phyloP scores from a whole-genome alignment of 2,113 vertebrate species.

The Tragelaphus buxtoni region DNA sequence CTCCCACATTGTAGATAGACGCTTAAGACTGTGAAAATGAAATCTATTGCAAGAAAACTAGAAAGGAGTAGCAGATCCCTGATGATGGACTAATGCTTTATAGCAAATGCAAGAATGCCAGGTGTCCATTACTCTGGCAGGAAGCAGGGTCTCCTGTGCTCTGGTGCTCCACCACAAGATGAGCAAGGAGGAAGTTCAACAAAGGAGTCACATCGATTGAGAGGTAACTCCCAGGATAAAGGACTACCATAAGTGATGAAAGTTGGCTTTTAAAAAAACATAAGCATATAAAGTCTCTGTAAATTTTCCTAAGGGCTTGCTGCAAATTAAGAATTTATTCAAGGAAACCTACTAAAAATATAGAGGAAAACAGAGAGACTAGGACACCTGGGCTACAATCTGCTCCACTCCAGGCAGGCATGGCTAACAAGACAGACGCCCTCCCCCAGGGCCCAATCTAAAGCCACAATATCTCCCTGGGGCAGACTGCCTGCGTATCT shows the following conservation, averaged over 20 bases:
- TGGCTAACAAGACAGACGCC: background rate
- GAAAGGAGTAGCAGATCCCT: background rate
- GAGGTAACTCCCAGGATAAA: background rate
- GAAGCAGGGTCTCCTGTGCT: background rate
- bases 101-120: rapidly evolving
- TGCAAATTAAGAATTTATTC: background rate
- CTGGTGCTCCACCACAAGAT: background rate
- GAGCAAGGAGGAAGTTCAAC: background rate
- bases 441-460: no score
- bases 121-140: no score
- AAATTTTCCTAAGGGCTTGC: background rate
- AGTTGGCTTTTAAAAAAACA: background rate
- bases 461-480: rapidly evolving
- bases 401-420: background rate
- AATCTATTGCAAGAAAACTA: background rate
- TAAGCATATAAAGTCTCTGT: no score
- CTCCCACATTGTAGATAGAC: no score
- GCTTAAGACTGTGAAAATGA: background rate
- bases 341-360: background rate
- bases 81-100: rapidly evolving
- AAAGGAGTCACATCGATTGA: rapidly evolving
- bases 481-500: background rate
- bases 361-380: background rate
- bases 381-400: background rate
- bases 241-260: no score